These are phyloP conservation scores for Acrobasis repandana DNA, from an alignment of 2,888 invertebrate genomes.

Conservation along the genomic window DNA sequence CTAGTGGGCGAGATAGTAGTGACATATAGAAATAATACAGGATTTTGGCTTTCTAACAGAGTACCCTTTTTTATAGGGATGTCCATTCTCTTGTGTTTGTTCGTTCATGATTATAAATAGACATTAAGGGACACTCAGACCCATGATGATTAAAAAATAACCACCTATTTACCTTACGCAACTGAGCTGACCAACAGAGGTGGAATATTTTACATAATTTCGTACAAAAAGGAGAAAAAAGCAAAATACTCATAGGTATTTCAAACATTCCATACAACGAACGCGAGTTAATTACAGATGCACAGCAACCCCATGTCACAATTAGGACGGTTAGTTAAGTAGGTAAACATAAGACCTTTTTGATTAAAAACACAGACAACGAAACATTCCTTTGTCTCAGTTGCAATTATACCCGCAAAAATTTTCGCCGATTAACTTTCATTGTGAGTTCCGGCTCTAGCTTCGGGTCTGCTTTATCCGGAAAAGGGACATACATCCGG, in stretches of 20 bases:
- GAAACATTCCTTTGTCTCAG: slow-evolving; percentile 32
- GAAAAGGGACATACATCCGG: slow-evolving; percentile 23
- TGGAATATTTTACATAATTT: background rate
- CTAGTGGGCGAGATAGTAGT: too few relatives aligned
- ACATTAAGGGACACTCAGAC: too few relatives aligned
- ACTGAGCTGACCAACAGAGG: too few relatives aligned
- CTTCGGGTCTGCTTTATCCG: slow-evolving; percentile 15
- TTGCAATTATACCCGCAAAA: slow-evolving; percentile 38
- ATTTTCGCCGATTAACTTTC: slow-evolving; percentile 39
- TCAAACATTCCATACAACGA: background rate
- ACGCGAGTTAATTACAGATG: background rate
- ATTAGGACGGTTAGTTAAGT: slow-evolving; percentile 15
- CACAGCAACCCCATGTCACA: slow-evolving; percentile 9
- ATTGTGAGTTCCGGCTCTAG: slow-evolving; percentile 30
- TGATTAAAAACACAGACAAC: slow-evolving; percentile 19
- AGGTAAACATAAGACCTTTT: slow-evolving; percentile 18
- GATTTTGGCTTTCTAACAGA: too few relatives aligned
- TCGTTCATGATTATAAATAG: too few relatives aligned
- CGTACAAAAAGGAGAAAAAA: background rate
- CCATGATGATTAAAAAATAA: too few relatives aligned
- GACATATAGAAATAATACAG: too few relatives aligned
- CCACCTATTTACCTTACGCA: too few relatives aligned
- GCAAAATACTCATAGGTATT: background rate
- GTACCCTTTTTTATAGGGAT: too few relatives aligned
- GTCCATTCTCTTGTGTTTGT: too few relatives aligned